A percentile compares a stretch with the other conserved stretches of the same genome.
These are phyloP conservation scores for Dascillus cervinus DNA, from an alignment of 2,888 invertebrate genomes.

Conservation along the genomic window DNA sequence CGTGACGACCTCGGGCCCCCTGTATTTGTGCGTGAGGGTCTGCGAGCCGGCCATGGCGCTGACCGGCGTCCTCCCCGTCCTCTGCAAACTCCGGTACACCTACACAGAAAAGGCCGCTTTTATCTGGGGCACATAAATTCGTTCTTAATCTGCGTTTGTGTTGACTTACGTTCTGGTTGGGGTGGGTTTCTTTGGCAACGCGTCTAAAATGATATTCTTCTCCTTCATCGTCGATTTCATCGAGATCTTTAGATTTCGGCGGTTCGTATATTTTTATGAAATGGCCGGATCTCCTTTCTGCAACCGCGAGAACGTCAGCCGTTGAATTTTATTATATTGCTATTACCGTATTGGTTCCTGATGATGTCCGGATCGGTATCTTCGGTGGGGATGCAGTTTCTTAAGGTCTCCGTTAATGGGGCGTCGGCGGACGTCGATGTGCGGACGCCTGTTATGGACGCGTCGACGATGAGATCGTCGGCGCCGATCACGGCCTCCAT, in stretches of 20 bases:
- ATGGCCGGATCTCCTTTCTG: conserved; percentile 44
- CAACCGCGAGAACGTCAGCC: conserved; percentile 16
- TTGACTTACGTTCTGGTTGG: conserved; percentile 38
- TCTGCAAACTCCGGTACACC: conserved; percentile 69
- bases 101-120: conserved; percentile 41
- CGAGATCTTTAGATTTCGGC: conserved; percentile 44
- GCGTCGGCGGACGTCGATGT: conserved; percentile 41
- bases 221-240: conserved; percentile 40
- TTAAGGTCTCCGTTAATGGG: conserved; percentile 39
- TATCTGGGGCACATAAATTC: neutral
- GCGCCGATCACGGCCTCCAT: conserved; percentile 41
- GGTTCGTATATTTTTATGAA: conserved; percentile 51
- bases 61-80: conserved; percentile 25
- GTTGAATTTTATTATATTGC: conserved; percentile 2
- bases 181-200: conserved; percentile 42
- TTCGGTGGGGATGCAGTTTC: conserved; percentile 48
- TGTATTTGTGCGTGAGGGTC: conserved; percentile 69
- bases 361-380: conserved; percentile 84
- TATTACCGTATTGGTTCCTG: conserved; percentile 79
- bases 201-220: conserved; percentile 41
- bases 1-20: conserved; percentile 78
- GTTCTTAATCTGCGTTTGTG: conserved; percentile 2
- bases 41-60: conserved; percentile 53
- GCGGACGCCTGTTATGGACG: conserved; percentile 36
- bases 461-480: conserved; percentile 38